A percentile compares a stretch with the other conserved stretches of the same genome.
phyloP scores from a whole-genome alignment of 1,140 invertebrate genomes.

The Metaphire vulgaris region DNA sequence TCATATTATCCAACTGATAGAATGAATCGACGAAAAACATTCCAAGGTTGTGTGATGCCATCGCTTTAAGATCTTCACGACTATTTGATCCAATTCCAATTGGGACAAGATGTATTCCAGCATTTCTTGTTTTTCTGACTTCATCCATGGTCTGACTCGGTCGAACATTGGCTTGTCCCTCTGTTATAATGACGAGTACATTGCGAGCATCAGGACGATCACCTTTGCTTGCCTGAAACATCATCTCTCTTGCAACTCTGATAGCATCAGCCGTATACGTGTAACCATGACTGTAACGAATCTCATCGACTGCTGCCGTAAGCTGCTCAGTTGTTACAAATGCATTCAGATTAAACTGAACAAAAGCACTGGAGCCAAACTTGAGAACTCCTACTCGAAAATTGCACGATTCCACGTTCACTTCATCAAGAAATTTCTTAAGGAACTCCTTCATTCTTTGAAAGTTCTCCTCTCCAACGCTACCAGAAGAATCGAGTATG shows the following conservation, averaged over 20 bases:
- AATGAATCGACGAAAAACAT: not conserved
- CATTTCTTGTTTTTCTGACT: constrained; percentile 2
- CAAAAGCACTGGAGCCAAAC: constrained; percentile 28
- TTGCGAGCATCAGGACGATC: constrained; percentile 22
- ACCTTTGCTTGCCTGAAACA: constrained; percentile 15
- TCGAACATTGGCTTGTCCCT: constrained; percentile 10
- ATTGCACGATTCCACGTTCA: constrained; percentile 11
- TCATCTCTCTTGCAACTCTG: constrained; percentile 4
- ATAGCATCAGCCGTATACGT: constrained; percentile 24
- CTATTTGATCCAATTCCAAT: constrained; percentile 13
- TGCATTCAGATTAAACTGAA: constrained; percentile 24
- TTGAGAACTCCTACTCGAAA: constrained; percentile 15
- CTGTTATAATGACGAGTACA: constrained; percentile 16
- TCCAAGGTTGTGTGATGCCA: not conserved
- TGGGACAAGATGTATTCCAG: constrained; percentile 21
- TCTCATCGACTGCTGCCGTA: constrained; percentile 7
- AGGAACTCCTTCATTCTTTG: constrained; percentile 17
- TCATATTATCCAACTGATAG: not conserved
- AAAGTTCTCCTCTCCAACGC: constrained; percentile 22
- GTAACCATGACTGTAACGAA: constrained; percentile 20
- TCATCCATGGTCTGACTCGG: constrained; percentile 5
- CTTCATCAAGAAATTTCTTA: constrained; percentile 11
- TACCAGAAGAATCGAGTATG: constrained; percentile 15
- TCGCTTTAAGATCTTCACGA: not conserved
- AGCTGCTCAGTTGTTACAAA: constrained; percentile 10